phyloP scores from a whole-genome alignment of 2,888 invertebrate species.

The Acrobasis suavella region DNA sequence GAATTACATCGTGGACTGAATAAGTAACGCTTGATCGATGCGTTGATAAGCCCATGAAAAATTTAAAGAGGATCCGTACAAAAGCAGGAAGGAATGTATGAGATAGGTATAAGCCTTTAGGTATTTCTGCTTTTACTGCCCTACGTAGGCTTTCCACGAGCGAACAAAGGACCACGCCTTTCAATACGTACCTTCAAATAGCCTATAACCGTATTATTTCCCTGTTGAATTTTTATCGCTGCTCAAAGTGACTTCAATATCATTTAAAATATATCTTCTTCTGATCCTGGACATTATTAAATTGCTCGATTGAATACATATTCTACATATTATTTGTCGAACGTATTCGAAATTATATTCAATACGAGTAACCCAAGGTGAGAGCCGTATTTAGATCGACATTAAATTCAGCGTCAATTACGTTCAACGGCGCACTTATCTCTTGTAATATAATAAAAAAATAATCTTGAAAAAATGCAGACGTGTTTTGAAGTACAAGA shows the following conservation, averaged over 20 bases:
- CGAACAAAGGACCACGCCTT: constrained; percentile 58
- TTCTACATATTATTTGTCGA: not conserved
- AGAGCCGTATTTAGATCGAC: constrained; percentile 19
- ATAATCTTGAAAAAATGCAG: constrained; percentile 26
- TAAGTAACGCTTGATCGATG: constrained; percentile 74
- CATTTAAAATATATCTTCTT: not conserved
- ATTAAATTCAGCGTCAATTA: constrained; percentile 23
- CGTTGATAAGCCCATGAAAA: constrained; percentile 73
- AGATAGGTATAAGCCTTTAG: constrained; percentile 36
- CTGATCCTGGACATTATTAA: not conserved
- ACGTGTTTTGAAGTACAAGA: constrained; percentile 32
- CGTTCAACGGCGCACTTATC: constrained; percentile 16
- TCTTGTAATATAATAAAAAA: constrained; percentile 25
- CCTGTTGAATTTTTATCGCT: constrained; percentile 46
- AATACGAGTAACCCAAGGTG: constrained; percentile 11
- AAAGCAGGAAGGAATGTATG: constrained; percentile 54
- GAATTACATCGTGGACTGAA: constrained; percentile 73
- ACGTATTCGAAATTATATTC: not conserved
- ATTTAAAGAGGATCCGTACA: constrained; percentile 65
- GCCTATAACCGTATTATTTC: constrained; percentile 44
- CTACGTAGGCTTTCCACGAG: constrained; percentile 48
- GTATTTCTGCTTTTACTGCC: constrained; percentile 62
- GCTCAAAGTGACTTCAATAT: not conserved
- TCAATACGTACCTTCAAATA: constrained; percentile 47
- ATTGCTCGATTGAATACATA: not conserved